Evolutionary conservation across 1,140 invertebrate species (phyloP), one percentile per base, ranked within the genome.

Genomic region (Sycophaga agraensis): DNA sequence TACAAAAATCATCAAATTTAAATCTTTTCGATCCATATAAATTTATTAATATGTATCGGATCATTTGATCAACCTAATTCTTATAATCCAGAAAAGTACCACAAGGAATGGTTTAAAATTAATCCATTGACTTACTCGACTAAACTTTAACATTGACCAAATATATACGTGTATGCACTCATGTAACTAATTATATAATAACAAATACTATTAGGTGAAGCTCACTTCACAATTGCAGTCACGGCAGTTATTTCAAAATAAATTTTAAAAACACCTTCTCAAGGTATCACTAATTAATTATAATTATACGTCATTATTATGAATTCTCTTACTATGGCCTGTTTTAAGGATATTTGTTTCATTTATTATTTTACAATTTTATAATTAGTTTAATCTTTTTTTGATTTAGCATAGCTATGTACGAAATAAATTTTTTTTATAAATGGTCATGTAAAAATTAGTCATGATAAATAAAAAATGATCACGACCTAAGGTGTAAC

Each of bases 131-230:
- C 24, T 49, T 22, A 40, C 16, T 39, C 22, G 37, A 40, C 35
- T 53, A 53, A 12, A 61, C 22, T 61, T 55, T 48, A 54, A 48
- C 59, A 61, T 48, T 48, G 8, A 55, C 35, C 35, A 55, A 1
- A n/a, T 48, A 21, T 16, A 50, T 39, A 45, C 31, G 5, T 35
- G 8, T 4, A 37, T 17, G 28, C 46, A 49, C 8, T 28, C 22
- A 42, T 39, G 17, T 8, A 53, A 6, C 45, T 31, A 31, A 6
- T 6, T 31, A 31, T 31, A 31, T 31, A 31, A 6, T 6, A 6
- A 31, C 11, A 31, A 6, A 31, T 31, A 31, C n/a, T n/a, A n/a
- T n/a, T n/a, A n/a, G n/a, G n/a, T n/a, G n/a, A n/a, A n/a, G n/a
- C n/a, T n/a, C n/a, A n/a, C n/a, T n/a, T 28, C 43, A 46, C 35